Evolutionary conservation across 2,888 invertebrate genomes (phyloP).

Genomic region (Danaus chrysippus): DNA sequence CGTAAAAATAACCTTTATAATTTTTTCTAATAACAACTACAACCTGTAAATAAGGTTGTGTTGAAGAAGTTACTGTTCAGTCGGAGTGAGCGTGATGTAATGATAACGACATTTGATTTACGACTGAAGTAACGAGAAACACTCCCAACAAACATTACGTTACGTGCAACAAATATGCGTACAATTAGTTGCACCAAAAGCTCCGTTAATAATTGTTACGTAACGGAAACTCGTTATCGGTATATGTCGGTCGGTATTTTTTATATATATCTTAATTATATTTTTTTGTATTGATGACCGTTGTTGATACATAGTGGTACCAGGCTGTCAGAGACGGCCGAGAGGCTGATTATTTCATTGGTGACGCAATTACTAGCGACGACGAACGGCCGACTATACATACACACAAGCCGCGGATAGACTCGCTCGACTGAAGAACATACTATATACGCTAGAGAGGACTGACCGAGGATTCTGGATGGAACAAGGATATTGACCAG

Average conservation of each 20-base stretch:
- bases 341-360: conserved; percentile 44
- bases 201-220: no score
- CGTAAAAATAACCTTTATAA: no score
- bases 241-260: conserved; percentile 39
- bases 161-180: not conserved
- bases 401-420: conserved; percentile 8
- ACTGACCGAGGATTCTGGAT: no score
- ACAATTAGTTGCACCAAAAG: no score
- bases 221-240: not conserved
- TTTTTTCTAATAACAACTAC: no score
- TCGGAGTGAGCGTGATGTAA: conserved; percentile 17
- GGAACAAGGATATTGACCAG: no score
- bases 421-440: not conserved
- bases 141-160: conserved; percentile 9
- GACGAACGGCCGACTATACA: conserved; percentile 13
- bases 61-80: conserved; percentile 10
- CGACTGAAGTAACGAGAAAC: conserved; percentile 8
- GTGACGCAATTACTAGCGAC: conserved; percentile 32
- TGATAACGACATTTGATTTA: conserved; percentile 26
- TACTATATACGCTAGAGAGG: not conserved
- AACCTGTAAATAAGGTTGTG: not conserved
- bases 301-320: conserved; percentile 73
- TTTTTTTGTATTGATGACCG: conserved; percentile 50
- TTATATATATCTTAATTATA: conserved; percentile 50
- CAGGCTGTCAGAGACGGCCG: conserved; percentile 56